A percentile compares a stretch with the other conserved stretches of the same genome.
Conservation (phyloP, 2,113 vertebrate species). For the Sorex araneus region DNA sequence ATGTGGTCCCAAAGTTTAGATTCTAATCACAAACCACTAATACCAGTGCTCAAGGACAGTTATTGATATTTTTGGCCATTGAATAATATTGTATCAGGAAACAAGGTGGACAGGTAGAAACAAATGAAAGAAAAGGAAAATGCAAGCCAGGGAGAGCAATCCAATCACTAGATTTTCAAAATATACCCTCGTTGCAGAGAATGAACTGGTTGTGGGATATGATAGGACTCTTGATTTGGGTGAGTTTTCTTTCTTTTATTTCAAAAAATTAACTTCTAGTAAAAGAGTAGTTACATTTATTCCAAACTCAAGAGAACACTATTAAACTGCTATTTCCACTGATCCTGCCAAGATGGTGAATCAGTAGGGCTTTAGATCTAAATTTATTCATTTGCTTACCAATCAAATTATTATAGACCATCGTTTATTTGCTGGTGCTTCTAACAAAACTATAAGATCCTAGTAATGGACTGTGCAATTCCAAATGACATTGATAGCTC, state of each 20-base stretch:
- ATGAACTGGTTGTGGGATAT: background rate
- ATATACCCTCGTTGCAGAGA: background rate
- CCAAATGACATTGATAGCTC: background rate
- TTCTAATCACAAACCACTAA: background rate
- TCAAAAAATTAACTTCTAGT: background rate
- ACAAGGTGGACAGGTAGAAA: background rate
- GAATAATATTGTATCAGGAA: background rate
- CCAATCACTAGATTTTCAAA: background rate
- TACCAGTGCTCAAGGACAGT: background rate
- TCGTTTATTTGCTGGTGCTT: background rate
- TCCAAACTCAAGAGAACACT: slow-evolving; percentile 7
- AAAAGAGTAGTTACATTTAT: background rate
- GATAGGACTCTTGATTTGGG: background rate
- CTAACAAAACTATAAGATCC: background rate
- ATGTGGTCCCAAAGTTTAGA: background rate
- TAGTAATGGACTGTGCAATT: background rate
- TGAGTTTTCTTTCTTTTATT: too few relatives aligned
- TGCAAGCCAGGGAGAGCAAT: background rate
- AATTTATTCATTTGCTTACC: slow-evolving; percentile 5
- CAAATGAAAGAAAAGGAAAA: background rate
- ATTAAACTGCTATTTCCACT: slow-evolving; percentile 6
- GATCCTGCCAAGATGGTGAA: background rate
- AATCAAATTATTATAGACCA: background rate
- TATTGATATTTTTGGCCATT: background rate
- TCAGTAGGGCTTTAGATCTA: background rate